Evolutionary conservation across 2,113 vertebrate genomes (phyloP).

Genomic region (Glaucidium brasilianum): DNA sequence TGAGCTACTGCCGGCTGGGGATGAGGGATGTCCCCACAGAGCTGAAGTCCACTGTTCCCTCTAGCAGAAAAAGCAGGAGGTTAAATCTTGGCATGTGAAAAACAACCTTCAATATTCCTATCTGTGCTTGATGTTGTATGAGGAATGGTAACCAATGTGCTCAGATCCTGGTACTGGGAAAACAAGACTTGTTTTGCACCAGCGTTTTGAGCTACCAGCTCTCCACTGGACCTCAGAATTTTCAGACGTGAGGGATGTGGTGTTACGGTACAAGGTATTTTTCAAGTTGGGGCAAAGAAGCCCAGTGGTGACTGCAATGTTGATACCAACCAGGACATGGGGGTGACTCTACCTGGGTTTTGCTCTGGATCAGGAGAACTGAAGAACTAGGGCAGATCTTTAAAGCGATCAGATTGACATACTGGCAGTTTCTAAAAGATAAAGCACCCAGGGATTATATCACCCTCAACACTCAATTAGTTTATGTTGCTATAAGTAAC

Average conservation of each 20-base stretch:
- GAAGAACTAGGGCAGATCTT: not conserved
- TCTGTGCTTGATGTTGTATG: not conserved
- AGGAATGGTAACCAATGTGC: fast-evolving
- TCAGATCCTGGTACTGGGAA: not conserved
- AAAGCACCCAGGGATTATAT: not conserved
- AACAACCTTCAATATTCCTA: fast-evolving
- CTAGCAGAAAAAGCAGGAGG: not conserved
- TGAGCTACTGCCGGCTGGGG: not conserved
- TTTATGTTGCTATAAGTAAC: slow-evolving; percentile 46
- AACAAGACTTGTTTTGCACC: not conserved
- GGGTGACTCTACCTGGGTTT: not conserved
- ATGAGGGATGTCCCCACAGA: not conserved
- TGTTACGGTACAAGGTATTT: not conserved
- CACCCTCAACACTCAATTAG: slow-evolving; percentile 34
- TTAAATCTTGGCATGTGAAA: not conserved
- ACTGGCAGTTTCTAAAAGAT: not conserved
- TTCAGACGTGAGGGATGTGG: not conserved
- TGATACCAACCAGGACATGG: not conserved
- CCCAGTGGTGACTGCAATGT: not conserved
- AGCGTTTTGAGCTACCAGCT: not conserved
- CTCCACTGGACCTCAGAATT: not conserved
- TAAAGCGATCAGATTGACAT: not conserved
- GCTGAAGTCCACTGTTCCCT: not conserved
- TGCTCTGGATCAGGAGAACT: not conserved
- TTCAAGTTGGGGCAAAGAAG: not conserved